Percentiles rank a stretch among this genome's conserved stretches.
Conservation (phyloP, 2,797 vertebrate genomes). For the Catostomus latipinnis region DNA sequence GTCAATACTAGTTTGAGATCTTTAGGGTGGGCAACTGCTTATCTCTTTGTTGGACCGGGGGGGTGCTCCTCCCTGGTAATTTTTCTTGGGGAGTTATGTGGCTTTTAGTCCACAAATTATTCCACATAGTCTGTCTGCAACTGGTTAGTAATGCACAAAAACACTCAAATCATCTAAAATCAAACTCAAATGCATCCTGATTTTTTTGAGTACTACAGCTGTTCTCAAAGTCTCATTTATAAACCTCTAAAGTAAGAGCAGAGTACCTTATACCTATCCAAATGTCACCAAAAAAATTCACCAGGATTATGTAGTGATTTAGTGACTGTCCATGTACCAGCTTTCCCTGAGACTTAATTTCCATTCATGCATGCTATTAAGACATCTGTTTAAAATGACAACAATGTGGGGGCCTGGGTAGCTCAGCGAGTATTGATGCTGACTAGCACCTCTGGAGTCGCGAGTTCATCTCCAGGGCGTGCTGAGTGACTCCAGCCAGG, state of each 20-base stretch:
- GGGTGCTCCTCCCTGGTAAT: no score
- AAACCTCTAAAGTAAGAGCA: neutral
- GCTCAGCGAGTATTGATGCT: no score
- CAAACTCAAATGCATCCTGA: neutral
- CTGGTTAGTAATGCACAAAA: constrained; percentile 1
- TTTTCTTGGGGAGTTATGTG: no score
- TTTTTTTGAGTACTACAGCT: neutral
- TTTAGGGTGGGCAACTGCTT: no score
- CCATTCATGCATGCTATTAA: constrained; percentile 10
- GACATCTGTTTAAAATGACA: neutral
- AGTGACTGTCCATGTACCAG: neutral
- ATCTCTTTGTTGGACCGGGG: no score
- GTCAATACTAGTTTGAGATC: no score
- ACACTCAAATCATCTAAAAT: neutral
- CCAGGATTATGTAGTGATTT: neutral
- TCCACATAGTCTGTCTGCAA: neutral
- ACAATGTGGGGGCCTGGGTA: neutral
- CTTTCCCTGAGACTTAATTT: neutral
- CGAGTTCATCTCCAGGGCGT: no score
- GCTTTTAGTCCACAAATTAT: neutral
- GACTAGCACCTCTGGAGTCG: no score
- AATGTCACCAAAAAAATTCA: neutral
- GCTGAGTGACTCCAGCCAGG: no score
- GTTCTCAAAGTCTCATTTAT: neutral
- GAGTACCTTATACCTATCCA: neutral